Evolutionary conservation across 2,797 vertebrate genomes (phyloP).

Genomic region (Clarias pachynema): DNA sequence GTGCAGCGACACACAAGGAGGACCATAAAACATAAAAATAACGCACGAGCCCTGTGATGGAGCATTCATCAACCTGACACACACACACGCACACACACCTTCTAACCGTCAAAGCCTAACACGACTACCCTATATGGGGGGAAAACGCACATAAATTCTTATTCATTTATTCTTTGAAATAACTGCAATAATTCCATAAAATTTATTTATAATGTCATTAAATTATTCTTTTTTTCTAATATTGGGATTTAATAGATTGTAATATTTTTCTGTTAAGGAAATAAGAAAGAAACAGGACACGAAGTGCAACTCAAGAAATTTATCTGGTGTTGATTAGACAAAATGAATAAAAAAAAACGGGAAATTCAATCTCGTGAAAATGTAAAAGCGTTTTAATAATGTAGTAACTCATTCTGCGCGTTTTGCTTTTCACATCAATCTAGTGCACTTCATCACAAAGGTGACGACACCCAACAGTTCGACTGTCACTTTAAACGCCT

Average conservation of each 20-base stretch:
- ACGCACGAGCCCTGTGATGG: conserved; percentile 3
- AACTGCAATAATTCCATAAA: too few species aligned
- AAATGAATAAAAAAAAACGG: not conserved
- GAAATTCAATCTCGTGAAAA: not conserved
- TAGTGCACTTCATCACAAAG: not conserved
- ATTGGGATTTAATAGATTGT: not conserved
- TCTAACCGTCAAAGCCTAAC: not conserved
- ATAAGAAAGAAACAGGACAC: not conserved
- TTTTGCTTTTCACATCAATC: too few species aligned
- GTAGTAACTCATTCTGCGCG: not conserved
- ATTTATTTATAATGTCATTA: too few species aligned
- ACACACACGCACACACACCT: not conserved
- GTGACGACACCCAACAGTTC: not conserved
- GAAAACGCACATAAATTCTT: not conserved
- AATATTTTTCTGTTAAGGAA: not conserved
- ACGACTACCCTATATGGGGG: not conserved
- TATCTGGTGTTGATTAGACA: not conserved
- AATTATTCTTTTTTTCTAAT: not conserved
- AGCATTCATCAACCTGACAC: conserved; percentile 14
- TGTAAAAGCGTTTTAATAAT: not conserved
- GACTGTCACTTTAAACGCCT: conserved; percentile 2
- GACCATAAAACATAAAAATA: conserved; percentile 40
- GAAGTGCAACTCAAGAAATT: not conserved
- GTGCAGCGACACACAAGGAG: conserved; percentile 16
- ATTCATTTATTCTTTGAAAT: not conserved